Conservation (phyloP, 2,888 invertebrate species). For the Drosophila neutralis region DNA sequence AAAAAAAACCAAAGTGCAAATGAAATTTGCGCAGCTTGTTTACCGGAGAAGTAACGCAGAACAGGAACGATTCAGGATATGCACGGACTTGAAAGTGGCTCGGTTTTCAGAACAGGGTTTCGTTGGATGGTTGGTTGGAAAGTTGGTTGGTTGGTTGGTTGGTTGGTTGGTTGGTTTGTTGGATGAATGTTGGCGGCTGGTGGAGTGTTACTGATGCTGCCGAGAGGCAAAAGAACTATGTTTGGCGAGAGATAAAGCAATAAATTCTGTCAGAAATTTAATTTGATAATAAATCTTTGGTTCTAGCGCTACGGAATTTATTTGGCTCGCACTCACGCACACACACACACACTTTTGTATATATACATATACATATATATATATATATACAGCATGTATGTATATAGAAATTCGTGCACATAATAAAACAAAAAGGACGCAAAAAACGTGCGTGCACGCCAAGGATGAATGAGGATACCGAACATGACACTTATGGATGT, state of each 20-base stretch:
- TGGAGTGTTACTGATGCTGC: slow-evolving; percentile 65
- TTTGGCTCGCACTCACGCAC: slow-evolving; percentile 81
- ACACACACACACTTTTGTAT: slow-evolving; percentile 45
- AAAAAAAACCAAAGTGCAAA: slow-evolving; percentile 46
- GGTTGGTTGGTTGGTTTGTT: slow-evolving; percentile 23
- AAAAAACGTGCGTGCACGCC: slow-evolving; percentile 82
- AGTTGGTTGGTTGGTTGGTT: slow-evolving; percentile 15
- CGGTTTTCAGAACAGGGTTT: slow-evolving; percentile 40
- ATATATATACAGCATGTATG: slow-evolving; percentile 22
- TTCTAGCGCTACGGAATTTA: slow-evolving; percentile 85
- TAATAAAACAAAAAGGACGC: slow-evolving; percentile 79
- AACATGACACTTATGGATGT: slow-evolving; percentile 83
- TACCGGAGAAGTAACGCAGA: slow-evolving; percentile 44
- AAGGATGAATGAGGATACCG: slow-evolving; percentile 80
- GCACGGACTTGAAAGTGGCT: slow-evolving; percentile 56
- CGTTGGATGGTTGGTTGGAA: slow-evolving; percentile 35
- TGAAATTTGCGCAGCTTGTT: slow-evolving; percentile 66
- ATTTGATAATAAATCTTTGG: slow-evolving; percentile 86
- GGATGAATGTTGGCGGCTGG: slow-evolving; percentile 48
- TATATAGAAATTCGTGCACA: slow-evolving; percentile 76
- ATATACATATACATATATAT: slow-evolving; percentile 19
- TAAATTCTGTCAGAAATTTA: slow-evolving; percentile 86
- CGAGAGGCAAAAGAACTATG: slow-evolving; percentile 83
- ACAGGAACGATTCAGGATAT: slow-evolving; percentile 45
- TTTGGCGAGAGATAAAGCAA: slow-evolving; percentile 85